Base-by-base conservation (phyloP, 2,113 vertebrate genomes). In the Cromileptes altivelis region DNA sequence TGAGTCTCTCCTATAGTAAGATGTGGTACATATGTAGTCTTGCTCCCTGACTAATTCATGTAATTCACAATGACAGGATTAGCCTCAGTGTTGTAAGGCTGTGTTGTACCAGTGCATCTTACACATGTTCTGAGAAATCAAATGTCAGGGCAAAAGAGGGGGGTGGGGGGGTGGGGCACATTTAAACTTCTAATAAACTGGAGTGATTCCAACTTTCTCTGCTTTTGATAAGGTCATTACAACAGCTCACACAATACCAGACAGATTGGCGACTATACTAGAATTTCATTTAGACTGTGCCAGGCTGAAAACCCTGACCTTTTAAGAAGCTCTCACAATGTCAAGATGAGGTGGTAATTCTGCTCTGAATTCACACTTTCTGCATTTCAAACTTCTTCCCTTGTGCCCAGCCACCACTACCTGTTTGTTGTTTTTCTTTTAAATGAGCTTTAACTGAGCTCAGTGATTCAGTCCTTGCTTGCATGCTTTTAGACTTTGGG, bases 221-320 rank as follows among this genome's bases (percentile, higher is more conserved):
- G 69, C 56, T 67, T 91, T 81, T 93, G 89, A 93, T 92, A 92
- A 93, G 89, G 92, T 92, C 90, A 89, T 87, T 85, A 82, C 64
- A 76, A 70, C 81, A 87, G 69, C 80, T 89, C 78, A 81, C 58
- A 85, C 75, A 82, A 86, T 75, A 74, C 45, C 77, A 90, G 65
- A 40, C 70, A 64, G 25, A 64, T 84, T 87, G 79, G 81, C 69
- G 75, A 90, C 84, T 86, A 74, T 69, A 80, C 79, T 33, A 85
- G 85, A 80, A 77, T 89, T 91, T 91, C 78, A 83, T 81, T 72
- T 87, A 86, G 81, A 80, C 75, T 87, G 75, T 77, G 72, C 60
- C 42, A 52, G 65, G 70, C 82, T 89, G 83, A 83, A 90, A 93
- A 89, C 53, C 75, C 64, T 92, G 92, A 94, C 89, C 92, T 93